Percentiles rank a stretch among this genome's conserved stretches.
These are phyloP conservation scores for Dallia pectoralis DNA, from an alignment of 2,797 vertebrate species.

Conservation along the genomic window DNA sequence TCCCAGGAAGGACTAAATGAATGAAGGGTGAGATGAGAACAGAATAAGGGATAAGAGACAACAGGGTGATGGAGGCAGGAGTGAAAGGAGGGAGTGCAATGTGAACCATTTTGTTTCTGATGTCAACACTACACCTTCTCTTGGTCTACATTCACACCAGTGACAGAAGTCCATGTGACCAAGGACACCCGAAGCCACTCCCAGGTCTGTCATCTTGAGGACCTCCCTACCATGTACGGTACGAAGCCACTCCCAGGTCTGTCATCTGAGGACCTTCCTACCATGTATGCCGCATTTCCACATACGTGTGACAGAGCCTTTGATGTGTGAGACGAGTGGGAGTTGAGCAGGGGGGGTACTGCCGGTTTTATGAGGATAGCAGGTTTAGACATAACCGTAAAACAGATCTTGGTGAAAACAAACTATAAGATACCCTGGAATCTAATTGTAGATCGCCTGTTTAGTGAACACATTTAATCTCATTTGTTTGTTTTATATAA, in stretches of 20 bases:
- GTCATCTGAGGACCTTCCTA: conserved; percentile 21
- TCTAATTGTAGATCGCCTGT: neutral
- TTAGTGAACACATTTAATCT: neutral
- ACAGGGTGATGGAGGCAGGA: conserved; percentile 42
- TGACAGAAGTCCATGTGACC: conserved; percentile 35
- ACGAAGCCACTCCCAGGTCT: too few relatives aligned
- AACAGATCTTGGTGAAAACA: neutral
- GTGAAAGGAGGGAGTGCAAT: conserved; percentile 47
- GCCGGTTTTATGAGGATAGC: neutral
- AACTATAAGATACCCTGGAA: neutral
- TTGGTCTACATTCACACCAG: conserved; percentile 48
- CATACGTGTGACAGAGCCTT: conserved; percentile 13
- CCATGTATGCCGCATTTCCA: conserved; percentile 5
- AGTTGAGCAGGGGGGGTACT: neutral
- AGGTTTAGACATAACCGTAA: neutral
- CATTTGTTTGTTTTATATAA: neutral
- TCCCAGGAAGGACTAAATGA: conserved; percentile 55
- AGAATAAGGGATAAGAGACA: conserved; percentile 5
- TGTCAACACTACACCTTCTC: conserved; percentile 39
- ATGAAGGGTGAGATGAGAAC: conserved; percentile 53
- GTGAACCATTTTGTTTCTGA: conserved; percentile 41
- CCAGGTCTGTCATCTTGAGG: conserved; percentile 29
- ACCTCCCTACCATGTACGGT: neutral
- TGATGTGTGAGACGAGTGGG: neutral
- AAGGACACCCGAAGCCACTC: conserved; percentile 40